Conservation (phyloP, 53 echinoderm and acorn worm genomes). For the Apostichopus leukothele region DNA sequence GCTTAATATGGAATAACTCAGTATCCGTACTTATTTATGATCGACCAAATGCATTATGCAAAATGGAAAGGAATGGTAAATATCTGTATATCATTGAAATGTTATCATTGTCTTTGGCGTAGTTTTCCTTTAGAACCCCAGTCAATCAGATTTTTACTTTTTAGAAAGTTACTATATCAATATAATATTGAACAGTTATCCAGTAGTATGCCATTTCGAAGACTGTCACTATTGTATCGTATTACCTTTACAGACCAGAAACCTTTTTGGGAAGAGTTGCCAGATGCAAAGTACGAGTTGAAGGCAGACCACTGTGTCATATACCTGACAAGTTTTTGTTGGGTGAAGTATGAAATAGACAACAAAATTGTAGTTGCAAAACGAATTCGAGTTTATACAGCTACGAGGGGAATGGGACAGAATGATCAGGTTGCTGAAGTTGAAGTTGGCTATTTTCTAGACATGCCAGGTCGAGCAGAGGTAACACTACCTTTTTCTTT, state of each 20-base stretch:
- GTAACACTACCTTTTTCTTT: background rate
- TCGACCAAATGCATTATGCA: no score
- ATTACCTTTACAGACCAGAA: background rate
- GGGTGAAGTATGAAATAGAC: constrained; percentile 3
- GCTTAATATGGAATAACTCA: no score
- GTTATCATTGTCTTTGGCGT: no score
- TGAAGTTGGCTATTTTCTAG: background rate
- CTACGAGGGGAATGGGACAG: background rate
- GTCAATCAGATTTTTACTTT: no score
- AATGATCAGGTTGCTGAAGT: background rate
- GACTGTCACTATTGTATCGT: background rate
- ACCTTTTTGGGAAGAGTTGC: background rate
- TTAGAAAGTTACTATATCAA: no score
- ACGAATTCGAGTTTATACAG: background rate
- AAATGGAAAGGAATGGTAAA: no score
- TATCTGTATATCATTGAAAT: no score
- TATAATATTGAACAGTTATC: no score
- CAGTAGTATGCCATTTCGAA: no score
- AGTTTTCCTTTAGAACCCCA: no score
- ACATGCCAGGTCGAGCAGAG: background rate
- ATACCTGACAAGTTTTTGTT: background rate
- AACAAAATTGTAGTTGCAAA: background rate
- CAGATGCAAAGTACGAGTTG: background rate
- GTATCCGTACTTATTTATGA: no score
- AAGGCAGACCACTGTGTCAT: background rate